phyloP scores from a whole-genome alignment of 1,140 invertebrate species.

The Diachasma alloeum region DNA sequence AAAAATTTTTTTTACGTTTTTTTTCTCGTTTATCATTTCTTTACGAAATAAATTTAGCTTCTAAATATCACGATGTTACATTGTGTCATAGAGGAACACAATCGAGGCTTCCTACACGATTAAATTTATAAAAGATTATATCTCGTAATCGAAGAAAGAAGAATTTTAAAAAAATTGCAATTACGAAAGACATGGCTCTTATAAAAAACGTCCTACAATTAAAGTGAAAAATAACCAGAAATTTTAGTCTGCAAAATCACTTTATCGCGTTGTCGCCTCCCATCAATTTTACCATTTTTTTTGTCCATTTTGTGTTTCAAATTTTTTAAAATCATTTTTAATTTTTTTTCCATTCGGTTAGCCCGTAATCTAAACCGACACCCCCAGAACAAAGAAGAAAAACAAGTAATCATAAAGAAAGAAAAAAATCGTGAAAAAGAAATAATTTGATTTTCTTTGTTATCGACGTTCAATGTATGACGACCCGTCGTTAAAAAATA shows the following conservation, averaged over 20 bases:
- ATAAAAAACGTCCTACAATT: conserved; percentile 17
- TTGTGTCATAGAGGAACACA: conserved; percentile 33
- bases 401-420: conserved; percentile 34
- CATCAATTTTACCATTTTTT: conserved; percentile 20
- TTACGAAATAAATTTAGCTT: conserved; percentile 46
- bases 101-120: conserved; percentile 36
- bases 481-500: conserved; percentile 28
- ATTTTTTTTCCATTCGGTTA: conserved; percentile 48
- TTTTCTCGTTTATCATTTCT: conserved; percentile 19
- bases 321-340: conserved; percentile 35
- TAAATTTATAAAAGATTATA: conserved; percentile 26
- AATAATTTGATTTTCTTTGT: conserved; percentile 6
- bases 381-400: conserved; percentile 45
- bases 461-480: conserved; percentile 36
- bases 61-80: conserved; percentile 60
- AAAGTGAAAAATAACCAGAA: background rate
- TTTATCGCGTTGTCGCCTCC: conserved; percentile 8
- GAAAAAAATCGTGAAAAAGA: conserved; percentile 22
- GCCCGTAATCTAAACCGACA: conserved; percentile 54
- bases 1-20: conserved; percentile 33
- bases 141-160: conserved; percentile 32
- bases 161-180: conserved; percentile 31
- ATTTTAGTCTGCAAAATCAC: background rate
- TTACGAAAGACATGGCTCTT: conserved; percentile 28
- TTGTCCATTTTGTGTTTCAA: background rate